Evolutionary conservation across 2,888 invertebrate genomes (phyloP).

Genomic region (Frankliniella fusca): DNA sequence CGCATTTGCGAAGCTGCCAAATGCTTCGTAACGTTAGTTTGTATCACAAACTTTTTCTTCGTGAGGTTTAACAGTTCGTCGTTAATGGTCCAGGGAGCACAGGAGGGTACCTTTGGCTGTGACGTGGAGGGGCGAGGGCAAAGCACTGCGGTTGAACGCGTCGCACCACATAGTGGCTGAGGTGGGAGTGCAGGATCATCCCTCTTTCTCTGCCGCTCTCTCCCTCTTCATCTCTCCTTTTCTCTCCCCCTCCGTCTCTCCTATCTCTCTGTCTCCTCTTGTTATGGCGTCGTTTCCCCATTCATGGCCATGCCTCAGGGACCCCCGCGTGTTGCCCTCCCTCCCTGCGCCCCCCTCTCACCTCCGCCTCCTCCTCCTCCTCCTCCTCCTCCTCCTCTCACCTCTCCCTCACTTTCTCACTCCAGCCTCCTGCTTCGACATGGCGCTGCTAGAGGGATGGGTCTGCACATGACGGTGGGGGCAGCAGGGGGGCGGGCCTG

Average conservation of each 20-base stretch:
- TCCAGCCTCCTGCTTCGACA: neutral
- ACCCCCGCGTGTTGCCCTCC: neutral
- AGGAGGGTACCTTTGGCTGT: neutral
- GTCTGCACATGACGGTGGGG: neutral
- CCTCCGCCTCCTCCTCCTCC: neutral
- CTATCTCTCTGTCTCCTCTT: neutral
- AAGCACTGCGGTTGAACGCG: conserved; percentile 6
- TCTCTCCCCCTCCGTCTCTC: too few relatives aligned
- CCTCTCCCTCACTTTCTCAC: neutral
- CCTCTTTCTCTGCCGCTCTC: too few relatives aligned
- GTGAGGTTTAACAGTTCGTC: too few relatives aligned
- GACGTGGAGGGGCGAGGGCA: neutral
- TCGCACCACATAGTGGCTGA: neutral
- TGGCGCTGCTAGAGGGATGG: neutral
- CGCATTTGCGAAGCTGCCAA: too few relatives aligned
- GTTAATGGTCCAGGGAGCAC: neutral
- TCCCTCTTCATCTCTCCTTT: too few relatives aligned
- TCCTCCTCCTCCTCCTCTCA: neutral
- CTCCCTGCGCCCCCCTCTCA: neutral
- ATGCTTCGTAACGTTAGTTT: too few relatives aligned
- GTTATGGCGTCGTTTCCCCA: conserved; percentile 10
- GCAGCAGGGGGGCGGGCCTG: neutral
- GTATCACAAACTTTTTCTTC: too few relatives aligned
- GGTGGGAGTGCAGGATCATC: too few relatives aligned
- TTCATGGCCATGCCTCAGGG: conserved; percentile 10